phyloP scores from a whole-genome alignment of 2,113 vertebrate species.

The Psittacula cyanocephala region DNA sequence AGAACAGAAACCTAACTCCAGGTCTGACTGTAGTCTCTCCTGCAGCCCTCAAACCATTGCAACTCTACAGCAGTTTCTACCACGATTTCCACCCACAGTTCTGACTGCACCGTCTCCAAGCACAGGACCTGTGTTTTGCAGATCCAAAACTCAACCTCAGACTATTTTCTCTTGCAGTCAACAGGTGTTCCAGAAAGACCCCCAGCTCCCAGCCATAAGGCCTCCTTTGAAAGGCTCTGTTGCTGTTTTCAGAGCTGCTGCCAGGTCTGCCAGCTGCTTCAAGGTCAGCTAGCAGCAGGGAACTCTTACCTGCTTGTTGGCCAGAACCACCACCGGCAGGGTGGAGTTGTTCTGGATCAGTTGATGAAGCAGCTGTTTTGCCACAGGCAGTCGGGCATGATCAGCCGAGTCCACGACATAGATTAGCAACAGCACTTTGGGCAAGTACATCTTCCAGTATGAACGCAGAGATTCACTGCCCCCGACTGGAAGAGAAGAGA shows the following conservation, averaged over 20 bases:
- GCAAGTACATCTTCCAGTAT: constrained; percentile 86
- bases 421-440: constrained; percentile 82
- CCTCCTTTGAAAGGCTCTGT: neutral
- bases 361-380: constrained; percentile 84
- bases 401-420: constrained; percentile 91
- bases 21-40: neutral
- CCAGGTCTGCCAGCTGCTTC: too few relatives aligned
- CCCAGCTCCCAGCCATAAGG: neutral
- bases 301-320: constrained; percentile 92
- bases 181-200: neutral
- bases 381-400: constrained; percentile 80
- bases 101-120: neutral
- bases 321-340: constrained; percentile 89
- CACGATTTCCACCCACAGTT: neutral
- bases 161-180: neutral
- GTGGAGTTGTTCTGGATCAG: constrained; percentile 76
- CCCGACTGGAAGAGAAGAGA: constrained; percentile 80
- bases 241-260: neutral
- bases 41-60: neutral
- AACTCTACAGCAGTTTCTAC: neutral
- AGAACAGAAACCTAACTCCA: neutral
- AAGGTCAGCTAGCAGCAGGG: neutral
- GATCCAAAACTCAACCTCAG: neutral
- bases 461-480: constrained; percentile 83
- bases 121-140: neutral